Conservation (phyloP, 2,888 invertebrate species). For the Phengaris alcon region DNA sequence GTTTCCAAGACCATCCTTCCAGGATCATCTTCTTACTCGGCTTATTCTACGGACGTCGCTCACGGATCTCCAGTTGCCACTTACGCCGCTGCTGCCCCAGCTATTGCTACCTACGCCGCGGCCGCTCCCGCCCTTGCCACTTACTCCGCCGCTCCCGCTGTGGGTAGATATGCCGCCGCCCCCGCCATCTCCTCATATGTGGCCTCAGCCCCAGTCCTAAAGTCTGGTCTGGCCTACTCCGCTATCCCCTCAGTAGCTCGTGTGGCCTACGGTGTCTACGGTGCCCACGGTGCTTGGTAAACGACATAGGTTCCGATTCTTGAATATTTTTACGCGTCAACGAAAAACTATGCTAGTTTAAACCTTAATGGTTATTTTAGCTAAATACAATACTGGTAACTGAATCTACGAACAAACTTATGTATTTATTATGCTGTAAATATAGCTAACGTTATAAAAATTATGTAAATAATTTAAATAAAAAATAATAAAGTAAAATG, state of each 20-base stretch:
- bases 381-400: conserved; percentile 3
- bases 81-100: conserved; percentile 34
- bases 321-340: conserved; percentile 32
- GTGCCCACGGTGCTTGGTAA: conserved; percentile 82
- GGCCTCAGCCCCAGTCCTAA: conserved; percentile 32
- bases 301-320: conserved; percentile 39
- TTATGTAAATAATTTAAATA: background rate
- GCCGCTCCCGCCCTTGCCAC: background rate
- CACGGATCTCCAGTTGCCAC: conserved; percentile 33
- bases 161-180: conserved; percentile 28
- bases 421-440: conserved; percentile 18
- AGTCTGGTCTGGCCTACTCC: conserved; percentile 47
- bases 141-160: conserved; percentile 39
- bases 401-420: background rate
- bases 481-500: background rate
- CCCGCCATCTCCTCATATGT: conserved; percentile 30
- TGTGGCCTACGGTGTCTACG: conserved; percentile 80
- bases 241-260: conserved; percentile 53
- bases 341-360: conserved; percentile 18
- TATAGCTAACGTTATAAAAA: background rate
- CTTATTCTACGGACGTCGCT: conserved; percentile 47
- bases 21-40: conserved; percentile 48
- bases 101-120: conserved; percentile 35
- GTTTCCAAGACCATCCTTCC: conserved; percentile 56
- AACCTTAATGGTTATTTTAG: conserved; percentile 29